Evolutionary conservation across 2,888 invertebrate species (phyloP).

Genomic region (Myopa tessellatipennis): DNA sequence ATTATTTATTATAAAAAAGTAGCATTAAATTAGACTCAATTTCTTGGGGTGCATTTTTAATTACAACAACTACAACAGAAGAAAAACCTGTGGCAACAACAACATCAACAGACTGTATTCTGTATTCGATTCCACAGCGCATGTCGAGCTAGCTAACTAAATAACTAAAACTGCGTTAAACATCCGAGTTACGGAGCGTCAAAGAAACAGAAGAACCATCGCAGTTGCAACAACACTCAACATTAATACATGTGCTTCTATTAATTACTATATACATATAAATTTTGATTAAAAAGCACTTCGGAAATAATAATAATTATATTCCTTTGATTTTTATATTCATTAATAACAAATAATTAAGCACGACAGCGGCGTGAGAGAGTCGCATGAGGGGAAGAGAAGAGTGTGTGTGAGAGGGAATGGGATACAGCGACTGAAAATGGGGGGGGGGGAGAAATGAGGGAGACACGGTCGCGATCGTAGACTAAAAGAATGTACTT

Average conservation of each 20-base stretch:
- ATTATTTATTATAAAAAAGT: too few species aligned
- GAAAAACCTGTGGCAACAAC: background rate
- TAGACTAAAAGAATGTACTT: too few species aligned
- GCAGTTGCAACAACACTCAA: background rate
- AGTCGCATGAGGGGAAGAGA: background rate
- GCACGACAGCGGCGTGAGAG: background rate
- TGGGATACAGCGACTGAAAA: too few species aligned
- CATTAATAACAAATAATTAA: slow-evolving; percentile 5
- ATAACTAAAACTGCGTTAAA: background rate
- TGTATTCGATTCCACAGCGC: background rate
- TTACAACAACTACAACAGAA: background rate
- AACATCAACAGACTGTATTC: background rate
- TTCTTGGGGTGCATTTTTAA: background rate
- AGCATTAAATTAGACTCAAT: background rate
- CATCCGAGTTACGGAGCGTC: background rate
- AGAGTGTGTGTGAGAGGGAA: background rate
- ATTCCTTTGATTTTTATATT: background rate
- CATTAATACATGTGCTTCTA: background rate
- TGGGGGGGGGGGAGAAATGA: too few species aligned
- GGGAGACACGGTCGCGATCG: too few species aligned
- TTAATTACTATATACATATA: background rate
- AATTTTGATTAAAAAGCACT: slow-evolving; percentile 6
- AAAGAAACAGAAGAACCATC: background rate
- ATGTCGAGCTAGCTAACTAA: background rate
- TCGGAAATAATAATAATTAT: background rate